Base-by-base conservation (phyloP, 2,113 vertebrate species). In the Ellobius talpinus region DNA sequence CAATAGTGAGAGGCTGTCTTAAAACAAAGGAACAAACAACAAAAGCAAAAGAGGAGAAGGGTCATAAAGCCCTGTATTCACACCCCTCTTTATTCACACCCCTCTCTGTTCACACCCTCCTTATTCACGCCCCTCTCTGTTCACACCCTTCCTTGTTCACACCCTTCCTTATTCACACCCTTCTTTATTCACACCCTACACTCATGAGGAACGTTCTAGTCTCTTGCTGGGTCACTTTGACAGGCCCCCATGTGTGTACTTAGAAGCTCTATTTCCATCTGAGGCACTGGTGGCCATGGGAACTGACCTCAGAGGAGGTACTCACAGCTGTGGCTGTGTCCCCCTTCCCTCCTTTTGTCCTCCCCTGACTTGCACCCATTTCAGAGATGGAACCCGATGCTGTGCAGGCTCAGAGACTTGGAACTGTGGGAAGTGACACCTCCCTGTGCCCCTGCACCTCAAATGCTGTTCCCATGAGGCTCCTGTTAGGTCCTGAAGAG, bases 281-380 rank as follows among this genome's bases (percentile, higher is more conserved):
- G 5, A 13, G n/a, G 65, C 63, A 33, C 33, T 16, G 24, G 26
- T 12, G 5, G 2, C 9, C 29, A 7, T 0, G 33, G n/a, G 31
- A 14, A 70, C 33, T 29, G 66, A 42, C 39, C 9, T 79, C 55
- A 26, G 0, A 9, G 63, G 39, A 72, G 17, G 47, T 39, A 36
- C 33, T 10, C 17, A 7, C 5, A n/a, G 39, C n/a, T 16, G 10
- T 52, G 26, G 2, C 85, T 58, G 2, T 42, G 31, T 7, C 19
- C 63, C n/a, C 3, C 7, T 45, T 33, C 61, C 12, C 33, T 58
- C 86, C 63, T 39, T 58, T 21, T 9, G 5, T n/a, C 17, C 50
- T 16, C 50, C 87, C 36, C 50, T 55, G 6, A 19, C 66, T 70
- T 17, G 45, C 47, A 26, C 66, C 31, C 23, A 52, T 36, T 21